These are phyloP conservation scores for Watsonalla cultraria DNA, from an alignment of 2,888 invertebrate genomes.

Conservation along the genomic window DNA sequence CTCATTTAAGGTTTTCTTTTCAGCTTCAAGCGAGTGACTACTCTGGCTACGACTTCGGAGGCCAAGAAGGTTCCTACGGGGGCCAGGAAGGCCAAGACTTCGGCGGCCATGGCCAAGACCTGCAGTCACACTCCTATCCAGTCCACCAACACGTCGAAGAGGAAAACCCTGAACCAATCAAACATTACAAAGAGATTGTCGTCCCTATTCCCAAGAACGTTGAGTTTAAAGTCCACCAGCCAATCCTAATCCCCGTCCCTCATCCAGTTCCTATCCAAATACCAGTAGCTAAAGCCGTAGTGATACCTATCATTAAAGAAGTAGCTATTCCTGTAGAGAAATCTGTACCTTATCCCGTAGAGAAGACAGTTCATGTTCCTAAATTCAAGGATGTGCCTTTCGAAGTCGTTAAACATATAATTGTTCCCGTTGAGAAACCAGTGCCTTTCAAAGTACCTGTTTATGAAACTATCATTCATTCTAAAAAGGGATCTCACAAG, in stretches of 20 bases:
- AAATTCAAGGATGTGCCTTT: slow-evolving; percentile 84
- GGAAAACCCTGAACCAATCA: slow-evolving; percentile 82
- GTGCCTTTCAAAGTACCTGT: slow-evolving; percentile 85
- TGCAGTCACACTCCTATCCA: slow-evolving; percentile 71
- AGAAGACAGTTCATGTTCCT: slow-evolving; percentile 81
- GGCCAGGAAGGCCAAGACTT: slow-evolving; percentile 45
- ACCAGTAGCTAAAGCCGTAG: slow-evolving; percentile 83
- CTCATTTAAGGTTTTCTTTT: slow-evolving; percentile 10
- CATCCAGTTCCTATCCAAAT: slow-evolving; percentile 84
- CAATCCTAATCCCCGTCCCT: slow-evolving; percentile 77
- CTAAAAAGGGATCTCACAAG: slow-evolving; percentile 78
- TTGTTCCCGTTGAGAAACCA: slow-evolving; percentile 83
- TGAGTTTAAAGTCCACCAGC: slow-evolving; percentile 78
- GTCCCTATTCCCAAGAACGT: slow-evolving; percentile 81
- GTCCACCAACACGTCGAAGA: slow-evolving; percentile 83
- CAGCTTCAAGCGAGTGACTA: slow-evolving; percentile 65
- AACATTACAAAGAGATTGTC: slow-evolving; percentile 83
- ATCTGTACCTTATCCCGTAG: slow-evolving; percentile 84
- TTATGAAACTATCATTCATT: slow-evolving; percentile 85
- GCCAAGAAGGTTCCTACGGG: slow-evolving; percentile 18
- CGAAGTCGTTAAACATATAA: slow-evolving; percentile 82
- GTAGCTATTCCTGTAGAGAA: slow-evolving; percentile 84
- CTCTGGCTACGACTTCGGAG: slow-evolving; percentile 26
- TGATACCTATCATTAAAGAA: slow-evolving; percentile 83
- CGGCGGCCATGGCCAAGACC: slow-evolving; percentile 56